Percentiles rank a stretch among this genome's conserved stretches.
Evolutionary conservation across 1,140 invertebrate genomes (phyloP).

Genomic region (Orchesella cincta): DNA sequence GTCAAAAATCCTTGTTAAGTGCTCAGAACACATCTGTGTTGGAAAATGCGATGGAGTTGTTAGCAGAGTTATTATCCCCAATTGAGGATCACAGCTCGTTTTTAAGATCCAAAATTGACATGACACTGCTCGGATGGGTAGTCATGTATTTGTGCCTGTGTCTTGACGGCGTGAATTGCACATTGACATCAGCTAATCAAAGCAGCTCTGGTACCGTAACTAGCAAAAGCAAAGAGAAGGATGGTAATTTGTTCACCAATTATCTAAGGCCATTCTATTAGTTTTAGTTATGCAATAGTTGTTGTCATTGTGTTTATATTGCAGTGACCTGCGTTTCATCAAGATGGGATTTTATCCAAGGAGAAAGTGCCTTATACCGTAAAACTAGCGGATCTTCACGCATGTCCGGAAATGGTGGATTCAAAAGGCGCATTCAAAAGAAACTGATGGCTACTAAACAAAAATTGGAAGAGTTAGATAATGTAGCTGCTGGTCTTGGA

Average conservation of each 20-base stretch:
- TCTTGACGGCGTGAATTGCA: conserved; percentile 47
- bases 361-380: conserved; percentile 58
- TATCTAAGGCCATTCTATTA: too few species aligned
- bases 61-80: conserved; percentile 58
- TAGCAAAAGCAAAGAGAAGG: neutral
- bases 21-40: conserved; percentile 60
- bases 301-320: too few species aligned
- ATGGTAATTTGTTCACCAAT: too few species aligned
- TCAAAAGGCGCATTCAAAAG: conserved; percentile 49
- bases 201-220: neutral
- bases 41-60: conserved; percentile 57
- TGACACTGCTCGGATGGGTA: conserved; percentile 48
- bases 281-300: too few species aligned
- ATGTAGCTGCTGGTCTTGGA: conserved; percentile 43
- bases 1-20: conserved; percentile 72
- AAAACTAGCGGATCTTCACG: conserved; percentile 32
- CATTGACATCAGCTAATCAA: conserved; percentile 11
- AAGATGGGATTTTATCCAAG: conserved; percentile 80
- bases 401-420: conserved; percentile 2
- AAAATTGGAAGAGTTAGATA: conserved; percentile 49
- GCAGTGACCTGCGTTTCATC: conserved; percentile 53
- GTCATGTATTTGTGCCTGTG: conserved; percentile 49
- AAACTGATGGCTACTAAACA: conserved; percentile 48
- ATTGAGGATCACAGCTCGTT: conserved; percentile 51
- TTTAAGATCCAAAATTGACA: conserved; percentile 48